Evolutionary conservation across 1,140 invertebrate species (phyloP), one percentile per base, ranked within the genome.

Genomic region (Calephelis virginiensis): DNA sequence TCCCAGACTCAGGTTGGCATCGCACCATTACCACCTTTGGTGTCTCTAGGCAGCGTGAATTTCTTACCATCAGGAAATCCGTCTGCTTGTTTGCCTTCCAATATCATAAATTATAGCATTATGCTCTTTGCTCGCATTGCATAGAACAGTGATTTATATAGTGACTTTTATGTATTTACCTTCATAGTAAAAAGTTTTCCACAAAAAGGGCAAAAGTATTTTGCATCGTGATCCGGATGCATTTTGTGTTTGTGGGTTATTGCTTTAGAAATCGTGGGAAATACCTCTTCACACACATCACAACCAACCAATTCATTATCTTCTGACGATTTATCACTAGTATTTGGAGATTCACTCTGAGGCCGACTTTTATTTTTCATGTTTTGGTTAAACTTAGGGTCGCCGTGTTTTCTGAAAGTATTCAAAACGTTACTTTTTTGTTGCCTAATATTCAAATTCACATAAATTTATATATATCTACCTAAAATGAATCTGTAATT

Each of bases 161-260:
- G 7, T 17, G 0, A 12, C 6, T 37, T 7, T 2, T 12, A 2
- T 8, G 11, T 49, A 61, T 65, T 78, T 83, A 94, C 94, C 91
- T 94, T 94, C 73, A 95, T 83, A 43, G 94, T 94, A 83, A 95
- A 95, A 63, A 94, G 93, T 91, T 93, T 94, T 6, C 94, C 94
- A 83, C 94, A 95, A 84, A 93, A 93, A 9, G 92, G 89, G 65
- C 94, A 95, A 79, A 94, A 95, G 82, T 94, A 92, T 80, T 95
- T 95, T 3, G 92, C 83, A 28, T 92, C 91, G 67, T 92, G 92
- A 65, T 94, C 92, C 11, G 93, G 93, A 82, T 95, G 94, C 56
- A 93, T 88, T 78, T 93, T 94, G 77, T 94, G 94, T 79, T 94
- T 94, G 82, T 95, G 94, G 68, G 94, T 93, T 68, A 95, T 94